Percentiles rank a stretch among this genome's conserved stretches.
Evolutionary conservation across 2,113 vertebrate species (phyloP).

Genomic region (Pseudorhombus dupliciocellatus): DNA sequence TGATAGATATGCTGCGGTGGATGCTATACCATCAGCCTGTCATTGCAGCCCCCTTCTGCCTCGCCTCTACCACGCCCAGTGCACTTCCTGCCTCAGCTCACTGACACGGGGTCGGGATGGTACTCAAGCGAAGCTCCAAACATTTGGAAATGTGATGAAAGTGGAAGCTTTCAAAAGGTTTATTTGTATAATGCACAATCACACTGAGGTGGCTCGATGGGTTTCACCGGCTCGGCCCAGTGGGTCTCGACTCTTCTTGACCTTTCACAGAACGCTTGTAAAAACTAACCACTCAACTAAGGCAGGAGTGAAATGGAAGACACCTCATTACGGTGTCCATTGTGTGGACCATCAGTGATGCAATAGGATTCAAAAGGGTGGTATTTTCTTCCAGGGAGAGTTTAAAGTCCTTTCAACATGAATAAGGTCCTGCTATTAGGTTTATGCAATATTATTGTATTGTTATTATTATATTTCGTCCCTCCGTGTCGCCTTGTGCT

Average conservation of each 20-base stretch:
- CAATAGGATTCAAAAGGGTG: no score
- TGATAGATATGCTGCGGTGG: constrained; percentile 50
- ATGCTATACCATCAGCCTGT: constrained; percentile 45
- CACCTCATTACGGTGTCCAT: background rate
- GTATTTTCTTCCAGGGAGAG: no score
- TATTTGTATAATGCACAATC: constrained; percentile 11
- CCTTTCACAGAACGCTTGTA: background rate
- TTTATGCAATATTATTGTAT: no score
- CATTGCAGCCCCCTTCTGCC: constrained; percentile 4
- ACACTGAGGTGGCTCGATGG: background rate
- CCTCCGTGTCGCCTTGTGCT: background rate
- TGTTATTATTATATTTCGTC: no score
- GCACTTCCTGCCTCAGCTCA: constrained; percentile 17
- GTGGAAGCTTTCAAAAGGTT: constrained; percentile 10
- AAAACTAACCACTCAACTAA: background rate
- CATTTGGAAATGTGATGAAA: constrained; percentile 21
- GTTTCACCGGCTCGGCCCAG: background rate
- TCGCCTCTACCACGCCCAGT: background rate
- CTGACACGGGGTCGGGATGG: background rate
- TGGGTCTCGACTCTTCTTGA: background rate
- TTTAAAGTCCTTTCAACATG: no score
- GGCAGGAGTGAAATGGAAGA: background rate
- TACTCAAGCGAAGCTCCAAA: constrained; percentile 17
- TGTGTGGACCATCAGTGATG: no score
- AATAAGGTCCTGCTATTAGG: no score